Percentiles rank a stretch among this genome's conserved stretches.
Evolutionary conservation across 2,113 vertebrate species (phyloP).

Genomic region (Urocolius indicus): DNA sequence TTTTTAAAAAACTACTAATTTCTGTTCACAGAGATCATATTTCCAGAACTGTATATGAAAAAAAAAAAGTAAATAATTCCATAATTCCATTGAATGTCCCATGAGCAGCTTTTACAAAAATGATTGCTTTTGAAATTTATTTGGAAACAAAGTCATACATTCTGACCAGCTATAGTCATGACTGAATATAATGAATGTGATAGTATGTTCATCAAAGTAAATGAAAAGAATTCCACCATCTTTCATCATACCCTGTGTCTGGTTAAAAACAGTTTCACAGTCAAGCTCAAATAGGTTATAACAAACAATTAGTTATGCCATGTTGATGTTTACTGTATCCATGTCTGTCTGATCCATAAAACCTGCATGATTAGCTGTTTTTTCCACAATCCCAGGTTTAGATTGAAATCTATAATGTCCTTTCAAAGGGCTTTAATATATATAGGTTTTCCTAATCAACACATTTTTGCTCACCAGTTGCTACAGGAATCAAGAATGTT

Average conservation of each 20-base stretch:
- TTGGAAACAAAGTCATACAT: neutral
- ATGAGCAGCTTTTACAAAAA: neutral
- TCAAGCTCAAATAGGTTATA: neutral
- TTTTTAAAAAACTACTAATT: rapidly evolving
- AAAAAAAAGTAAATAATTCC: neutral
- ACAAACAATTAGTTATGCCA: neutral
- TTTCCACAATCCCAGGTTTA: neutral
- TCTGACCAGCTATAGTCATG: neutral
- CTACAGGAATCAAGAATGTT: neutral
- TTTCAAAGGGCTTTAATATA: neutral
- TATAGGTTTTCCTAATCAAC: neutral
- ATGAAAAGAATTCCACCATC: neutral
- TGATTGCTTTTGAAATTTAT: neutral
- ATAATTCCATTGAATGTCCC: neutral
- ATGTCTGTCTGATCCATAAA: neutral
- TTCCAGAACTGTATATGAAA: neutral
- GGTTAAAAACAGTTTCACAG: neutral
- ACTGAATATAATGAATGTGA: neutral
- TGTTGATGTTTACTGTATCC: neutral
- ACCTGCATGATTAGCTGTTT: neutral
- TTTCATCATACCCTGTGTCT: neutral
- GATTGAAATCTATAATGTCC: neutral
- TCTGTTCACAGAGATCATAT: neutral
- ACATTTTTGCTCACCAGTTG: neutral
- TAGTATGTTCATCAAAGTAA: neutral